Evolutionary conservation across 1,140 invertebrate genomes (phyloP).

Genomic region (Papilio helenus): DNA sequence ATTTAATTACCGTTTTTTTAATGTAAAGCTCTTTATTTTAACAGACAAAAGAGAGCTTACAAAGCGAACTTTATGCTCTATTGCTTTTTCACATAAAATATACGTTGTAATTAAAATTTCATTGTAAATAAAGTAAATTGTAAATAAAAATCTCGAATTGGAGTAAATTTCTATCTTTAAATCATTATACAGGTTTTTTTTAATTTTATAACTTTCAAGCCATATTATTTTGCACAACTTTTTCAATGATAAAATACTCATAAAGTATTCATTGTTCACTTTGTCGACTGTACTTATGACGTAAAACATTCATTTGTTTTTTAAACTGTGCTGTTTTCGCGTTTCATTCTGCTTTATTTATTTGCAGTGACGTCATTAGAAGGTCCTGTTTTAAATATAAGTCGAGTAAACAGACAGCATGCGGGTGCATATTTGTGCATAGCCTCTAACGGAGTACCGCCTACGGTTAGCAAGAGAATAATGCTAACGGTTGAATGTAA

Average conservation of each 20-base stretch:
- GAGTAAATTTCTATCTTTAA: background rate
- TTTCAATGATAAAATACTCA: background rate
- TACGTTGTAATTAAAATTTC: constrained; percentile 27
- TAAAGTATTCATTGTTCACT: background rate
- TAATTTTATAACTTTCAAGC: background rate
- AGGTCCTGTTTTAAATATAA: constrained; percentile 90
- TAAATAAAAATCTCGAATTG: background rate
- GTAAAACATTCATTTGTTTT: constrained; percentile 8
- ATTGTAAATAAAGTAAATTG: background rate
- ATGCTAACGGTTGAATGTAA: constrained; percentile 94
- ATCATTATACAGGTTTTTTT: background rate
- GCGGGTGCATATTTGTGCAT: constrained; percentile 96
- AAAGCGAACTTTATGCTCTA: background rate
- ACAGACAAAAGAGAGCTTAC: constrained; percentile 2
- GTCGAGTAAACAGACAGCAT: constrained; percentile 91
- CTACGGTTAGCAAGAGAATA: constrained; percentile 94
- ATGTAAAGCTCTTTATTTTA: background rate
- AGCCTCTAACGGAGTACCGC: constrained; percentile 93
- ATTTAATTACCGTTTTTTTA: constrained; percentile 6
- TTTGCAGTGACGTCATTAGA: constrained; percentile 81
- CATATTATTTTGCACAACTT: background rate
- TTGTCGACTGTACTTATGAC: background rate
- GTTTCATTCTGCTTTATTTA: constrained; percentile 38
- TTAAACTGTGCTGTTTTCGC: constrained; percentile 22
- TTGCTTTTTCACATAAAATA: constrained; percentile 26